Percentiles rank a stretch among this genome's conserved stretches.
phyloP scores from a whole-genome alignment of 2,888 invertebrate genomes.

The Agrochola litura region DNA sequence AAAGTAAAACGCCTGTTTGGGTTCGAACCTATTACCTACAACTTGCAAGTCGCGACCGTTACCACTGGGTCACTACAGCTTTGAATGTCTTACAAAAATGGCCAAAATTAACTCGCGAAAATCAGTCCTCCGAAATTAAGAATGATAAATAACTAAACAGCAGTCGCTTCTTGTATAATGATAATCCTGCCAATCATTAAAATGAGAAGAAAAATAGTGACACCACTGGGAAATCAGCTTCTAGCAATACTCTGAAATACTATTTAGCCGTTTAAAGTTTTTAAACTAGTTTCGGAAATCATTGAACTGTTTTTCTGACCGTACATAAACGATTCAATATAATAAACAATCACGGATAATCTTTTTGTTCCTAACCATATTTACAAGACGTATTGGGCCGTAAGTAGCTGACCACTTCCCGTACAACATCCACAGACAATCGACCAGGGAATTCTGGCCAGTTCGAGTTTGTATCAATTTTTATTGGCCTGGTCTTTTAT shows the following conservation, averaged over 20 bases:
- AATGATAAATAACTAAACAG: background rate
- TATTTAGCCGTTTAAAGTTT: background rate
- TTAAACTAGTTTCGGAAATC: background rate
- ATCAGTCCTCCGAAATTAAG: background rate
- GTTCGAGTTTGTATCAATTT: conserved; percentile 63
- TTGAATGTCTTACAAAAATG: background rate
- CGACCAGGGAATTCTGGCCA: conserved; percentile 61
- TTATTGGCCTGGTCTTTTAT: conserved; percentile 60
- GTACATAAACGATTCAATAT: conserved; percentile 88
- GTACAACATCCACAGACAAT: conserved; percentile 47
- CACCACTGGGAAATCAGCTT: background rate
- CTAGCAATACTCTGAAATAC: background rate
- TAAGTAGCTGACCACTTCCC: conserved; percentile 75
- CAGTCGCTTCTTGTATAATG: background rate
- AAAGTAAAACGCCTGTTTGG: no score
- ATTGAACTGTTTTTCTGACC: conserved; percentile 41
- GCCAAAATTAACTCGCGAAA: background rate
- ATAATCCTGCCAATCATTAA: background rate
- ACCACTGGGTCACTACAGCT: no score
- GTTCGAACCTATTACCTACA: no score
- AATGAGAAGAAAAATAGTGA: background rate
- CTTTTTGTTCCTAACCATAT: conserved; percentile 81
- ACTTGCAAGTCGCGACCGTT: no score
- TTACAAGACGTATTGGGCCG: conserved; percentile 77
- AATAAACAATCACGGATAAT: conserved; percentile 83